Conservation (phyloP, 2,888 invertebrate genomes). For the Caenorhabditis sp. region DNA sequence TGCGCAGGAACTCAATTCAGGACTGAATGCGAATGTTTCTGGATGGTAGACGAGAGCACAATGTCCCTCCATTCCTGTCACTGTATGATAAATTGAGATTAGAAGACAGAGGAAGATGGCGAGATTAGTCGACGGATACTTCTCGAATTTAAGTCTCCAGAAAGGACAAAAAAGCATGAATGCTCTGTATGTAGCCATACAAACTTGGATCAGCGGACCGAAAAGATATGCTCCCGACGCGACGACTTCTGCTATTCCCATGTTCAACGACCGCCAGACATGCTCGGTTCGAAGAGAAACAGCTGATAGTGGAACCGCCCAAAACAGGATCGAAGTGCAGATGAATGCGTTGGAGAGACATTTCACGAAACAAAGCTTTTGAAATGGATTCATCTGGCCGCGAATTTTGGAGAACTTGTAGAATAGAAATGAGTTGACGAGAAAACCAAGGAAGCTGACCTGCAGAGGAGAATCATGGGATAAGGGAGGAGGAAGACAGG, state of each 20-base stretch:
- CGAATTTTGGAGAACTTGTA: conserved; percentile 11
- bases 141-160: conserved; percentile 11
- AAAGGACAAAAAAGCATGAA: conserved; percentile 22
- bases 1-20: conserved; percentile 12
- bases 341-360: conserved; percentile 20
- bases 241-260: conserved; percentile 12
- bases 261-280: conserved; percentile 22
- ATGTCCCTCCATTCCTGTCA: conserved; percentile 18
- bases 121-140: conserved; percentile 15
- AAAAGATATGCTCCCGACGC: conserved; percentile 37
- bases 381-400: conserved; percentile 22
- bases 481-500: neutral
- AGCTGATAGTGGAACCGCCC: conserved; percentile 41
- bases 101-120: conserved; percentile 17
- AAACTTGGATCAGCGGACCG: conserved; percentile 35
- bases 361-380: conserved; percentile 40
- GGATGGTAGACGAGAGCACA: conserved; percentile 45
- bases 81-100: neutral
- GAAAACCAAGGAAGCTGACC: conserved; percentile 19
- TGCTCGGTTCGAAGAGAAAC: conserved; percentile 16
- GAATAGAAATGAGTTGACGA: conserved; percentile 20
- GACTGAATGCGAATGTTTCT: conserved; percentile 42
- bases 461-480: neutral
- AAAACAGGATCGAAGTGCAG: conserved; percentile 31
- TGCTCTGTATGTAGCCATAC: conserved; percentile 37